A percentile compares a stretch with the other conserved stretches of the same genome.
Conservation (phyloP, 2,888 invertebrate species). For the Megamerina dolium region DNA sequence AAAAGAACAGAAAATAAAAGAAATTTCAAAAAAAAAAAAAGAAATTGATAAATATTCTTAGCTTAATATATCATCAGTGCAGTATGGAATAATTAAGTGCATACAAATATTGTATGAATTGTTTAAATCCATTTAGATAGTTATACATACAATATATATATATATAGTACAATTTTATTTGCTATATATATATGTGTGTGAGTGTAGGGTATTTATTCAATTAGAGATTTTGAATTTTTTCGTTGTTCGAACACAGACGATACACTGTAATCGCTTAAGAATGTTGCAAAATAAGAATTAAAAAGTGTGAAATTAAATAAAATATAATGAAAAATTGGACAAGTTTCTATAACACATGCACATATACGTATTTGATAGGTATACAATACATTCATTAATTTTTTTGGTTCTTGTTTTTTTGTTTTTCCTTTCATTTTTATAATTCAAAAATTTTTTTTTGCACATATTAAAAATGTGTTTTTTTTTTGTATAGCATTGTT, state of each 20-base stretch:
- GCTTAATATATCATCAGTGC: background rate
- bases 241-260: too few relatives aligned
- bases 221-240: too few relatives aligned
- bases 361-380: too few relatives aligned
- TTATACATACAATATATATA: too few relatives aligned
- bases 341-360: too few relatives aligned
- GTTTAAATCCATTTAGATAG: background rate
- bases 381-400: background rate
- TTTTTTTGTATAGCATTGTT: conserved; percentile 11
- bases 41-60: background rate
- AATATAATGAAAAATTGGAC: too few relatives aligned
- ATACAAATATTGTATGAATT: conserved; percentile 1
- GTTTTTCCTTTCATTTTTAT: background rate
- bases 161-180: too few relatives aligned
- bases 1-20: conserved; percentile 17
- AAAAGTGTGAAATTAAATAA: too few relatives aligned
- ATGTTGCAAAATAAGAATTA: too few relatives aligned
- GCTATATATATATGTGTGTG: too few relatives aligned
- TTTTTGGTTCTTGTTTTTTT: conserved; percentile 8
- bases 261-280: too few relatives aligned
- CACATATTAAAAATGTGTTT: conserved; percentile 2
- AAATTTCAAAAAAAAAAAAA: conserved; percentile 6
- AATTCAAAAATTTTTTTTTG: background rate
- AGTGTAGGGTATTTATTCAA: too few relatives aligned
- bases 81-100: background rate